These are phyloP conservation scores for Macrosiphum euphorbiae DNA, from an alignment of 2,888 invertebrate genomes.

Conservation along the genomic window DNA sequence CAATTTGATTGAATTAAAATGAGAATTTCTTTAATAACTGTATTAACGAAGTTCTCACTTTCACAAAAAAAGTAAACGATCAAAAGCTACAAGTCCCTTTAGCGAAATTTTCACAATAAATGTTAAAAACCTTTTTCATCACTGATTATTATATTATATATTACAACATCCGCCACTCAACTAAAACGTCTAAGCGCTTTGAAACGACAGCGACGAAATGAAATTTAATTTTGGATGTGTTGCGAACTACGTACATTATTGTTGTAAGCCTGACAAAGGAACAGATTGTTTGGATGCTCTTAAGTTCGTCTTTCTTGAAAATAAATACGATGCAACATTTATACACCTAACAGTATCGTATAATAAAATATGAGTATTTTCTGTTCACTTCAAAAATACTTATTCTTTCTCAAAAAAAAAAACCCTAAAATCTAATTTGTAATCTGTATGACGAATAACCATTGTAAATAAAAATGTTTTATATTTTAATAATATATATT, in stretches of 20 bases:
- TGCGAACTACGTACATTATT: conserved; percentile 1
- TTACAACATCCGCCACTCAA: too few relatives aligned
- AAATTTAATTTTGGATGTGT: conserved; percentile 24
- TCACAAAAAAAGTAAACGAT: not conserved
- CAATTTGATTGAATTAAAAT: not conserved
- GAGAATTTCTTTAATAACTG: not conserved
- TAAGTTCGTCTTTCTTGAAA: not conserved
- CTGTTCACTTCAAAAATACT: not conserved
- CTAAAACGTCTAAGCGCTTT: not conserved
- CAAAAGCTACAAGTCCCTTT: not conserved
- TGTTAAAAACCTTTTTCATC: not conserved
- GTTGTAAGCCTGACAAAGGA: not conserved
- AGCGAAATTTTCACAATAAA: not conserved
- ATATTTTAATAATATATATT: not conserved
- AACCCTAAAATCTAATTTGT: not conserved
- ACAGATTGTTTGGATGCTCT: not conserved
- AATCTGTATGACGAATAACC: not conserved
- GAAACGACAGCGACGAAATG: not conserved
- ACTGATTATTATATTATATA: not conserved
- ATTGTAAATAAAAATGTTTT: not conserved
- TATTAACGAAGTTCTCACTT: not conserved
- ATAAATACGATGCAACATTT: not conserved
- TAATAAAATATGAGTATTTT: not conserved
- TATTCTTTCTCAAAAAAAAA: too few relatives aligned
- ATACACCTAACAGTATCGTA: not conserved